phyloP scores from a whole-genome alignment of 2,113 vertebrate species.

The Chloroceryle aenea region DNA sequence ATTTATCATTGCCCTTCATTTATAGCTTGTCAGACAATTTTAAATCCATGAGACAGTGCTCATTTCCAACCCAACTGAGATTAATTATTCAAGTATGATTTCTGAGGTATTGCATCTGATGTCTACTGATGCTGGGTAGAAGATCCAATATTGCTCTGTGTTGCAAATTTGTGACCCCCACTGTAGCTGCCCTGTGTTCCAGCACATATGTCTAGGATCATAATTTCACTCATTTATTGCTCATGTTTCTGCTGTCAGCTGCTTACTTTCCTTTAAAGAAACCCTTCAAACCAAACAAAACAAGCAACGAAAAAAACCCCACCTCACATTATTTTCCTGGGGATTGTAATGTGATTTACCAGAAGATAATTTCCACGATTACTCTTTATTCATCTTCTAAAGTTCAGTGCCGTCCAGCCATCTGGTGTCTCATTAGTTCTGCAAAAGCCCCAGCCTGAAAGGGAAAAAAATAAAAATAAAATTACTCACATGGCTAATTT shows the following conservation, averaged over 20 bases:
- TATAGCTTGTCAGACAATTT: not conserved
- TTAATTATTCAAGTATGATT: not conserved
- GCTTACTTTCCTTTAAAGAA: not conserved
- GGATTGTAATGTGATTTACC: conserved; percentile 30
- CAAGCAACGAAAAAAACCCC: not conserved
- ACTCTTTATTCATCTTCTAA: conserved; percentile 45
- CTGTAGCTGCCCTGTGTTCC: not conserved
- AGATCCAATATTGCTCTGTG: not conserved
- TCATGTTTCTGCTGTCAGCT: conserved; percentile 6
- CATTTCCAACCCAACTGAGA: not conserved
- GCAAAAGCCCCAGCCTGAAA: conserved; percentile 20
- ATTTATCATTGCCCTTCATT: not conserved
- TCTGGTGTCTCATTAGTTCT: conserved; percentile 53
- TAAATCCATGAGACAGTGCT: not conserved
- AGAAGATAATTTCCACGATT: conserved; percentile 36
- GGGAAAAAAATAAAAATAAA: not conserved
- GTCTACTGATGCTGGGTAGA: not conserved
- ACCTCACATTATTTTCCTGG: not conserved
- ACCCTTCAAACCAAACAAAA: not conserved
- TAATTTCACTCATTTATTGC: not conserved
- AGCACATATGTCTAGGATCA: not conserved
- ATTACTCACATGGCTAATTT: conserved; percentile 23
- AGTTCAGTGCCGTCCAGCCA: conserved; percentile 53
- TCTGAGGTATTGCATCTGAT: not conserved
- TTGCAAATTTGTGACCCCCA: not conserved